These are phyloP conservation scores for Sinhomidia bicolor DNA, from an alignment of 2,888 invertebrate species.

Conservation along the genomic window DNA sequence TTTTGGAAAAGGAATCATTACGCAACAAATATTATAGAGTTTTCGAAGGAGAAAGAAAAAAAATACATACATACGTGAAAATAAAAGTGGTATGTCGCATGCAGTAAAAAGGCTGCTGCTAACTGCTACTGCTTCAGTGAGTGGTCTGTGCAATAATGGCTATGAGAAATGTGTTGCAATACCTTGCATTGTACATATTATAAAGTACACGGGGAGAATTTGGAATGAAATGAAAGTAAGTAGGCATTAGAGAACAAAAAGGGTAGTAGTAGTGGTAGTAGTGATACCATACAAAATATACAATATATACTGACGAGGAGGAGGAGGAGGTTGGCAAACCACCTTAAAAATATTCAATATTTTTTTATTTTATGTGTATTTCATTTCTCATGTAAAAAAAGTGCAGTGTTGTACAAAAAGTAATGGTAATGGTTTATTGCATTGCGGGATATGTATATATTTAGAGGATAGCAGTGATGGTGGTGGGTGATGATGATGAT, in stretches of 20 bases:
- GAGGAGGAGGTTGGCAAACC: background rate
- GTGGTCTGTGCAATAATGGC: no score
- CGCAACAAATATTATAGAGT: slow-evolving; percentile 38
- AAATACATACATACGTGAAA: background rate
- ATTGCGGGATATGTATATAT: background rate
- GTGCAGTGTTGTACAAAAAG: background rate
- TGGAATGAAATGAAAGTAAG: slow-evolving; percentile 28
- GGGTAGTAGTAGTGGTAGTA: background rate
- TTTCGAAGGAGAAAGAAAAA: background rate
- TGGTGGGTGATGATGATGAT: slow-evolving; percentile 4
- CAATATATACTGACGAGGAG: background rate
- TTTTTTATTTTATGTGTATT: background rate
- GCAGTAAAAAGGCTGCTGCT: background rate
- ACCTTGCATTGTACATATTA: slow-evolving; percentile 4
- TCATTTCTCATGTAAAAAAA: background rate
- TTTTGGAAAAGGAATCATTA: slow-evolving; percentile 61
- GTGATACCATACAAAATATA: slow-evolving; percentile 14
- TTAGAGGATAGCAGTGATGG: background rate
- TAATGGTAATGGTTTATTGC: background rate
- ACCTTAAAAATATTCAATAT: background rate
- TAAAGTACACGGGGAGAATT: no score
- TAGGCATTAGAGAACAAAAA: slow-evolving; percentile 1
- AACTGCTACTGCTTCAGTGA: background rate
- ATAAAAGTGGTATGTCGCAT: slow-evolving; percentile 54
- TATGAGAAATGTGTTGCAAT: background rate